Evolutionary conservation across 2,797 vertebrate species (phyloP).

Genomic region (Pygocentrus nattereri): DNA sequence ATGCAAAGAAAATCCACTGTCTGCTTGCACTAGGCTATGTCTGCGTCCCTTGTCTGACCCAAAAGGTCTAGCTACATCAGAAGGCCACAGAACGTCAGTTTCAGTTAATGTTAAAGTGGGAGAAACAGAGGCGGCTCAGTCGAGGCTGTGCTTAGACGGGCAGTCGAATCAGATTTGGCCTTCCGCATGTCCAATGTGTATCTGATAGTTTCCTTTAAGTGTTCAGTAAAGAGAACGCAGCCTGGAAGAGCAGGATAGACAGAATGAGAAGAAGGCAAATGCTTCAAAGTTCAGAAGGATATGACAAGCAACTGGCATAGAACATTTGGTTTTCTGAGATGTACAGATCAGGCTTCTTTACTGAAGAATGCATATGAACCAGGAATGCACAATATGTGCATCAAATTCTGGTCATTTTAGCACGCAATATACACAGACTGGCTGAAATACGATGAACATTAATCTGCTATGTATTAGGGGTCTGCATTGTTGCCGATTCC

Average conservation of each 20-base stretch:
- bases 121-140: background rate
- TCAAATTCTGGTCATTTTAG: no score
- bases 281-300: background rate
- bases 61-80: background rate
- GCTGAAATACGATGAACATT: no score
- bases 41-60: background rate
- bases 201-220: background rate
- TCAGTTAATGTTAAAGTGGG: background rate
- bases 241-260: slow-evolving; percentile 6
- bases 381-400: no score
- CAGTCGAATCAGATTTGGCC: background rate
- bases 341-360: no score
- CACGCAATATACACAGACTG: no score
- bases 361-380: no score
- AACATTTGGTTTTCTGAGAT: no score
- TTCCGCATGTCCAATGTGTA: background rate
- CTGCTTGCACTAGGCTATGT: background rate
- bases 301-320: background rate
- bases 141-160: background rate
- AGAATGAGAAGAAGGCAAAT: slow-evolving; percentile 69
- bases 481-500: no score
- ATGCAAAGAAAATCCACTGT: background rate
- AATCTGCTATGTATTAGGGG: no score
- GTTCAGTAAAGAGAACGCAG: background rate
- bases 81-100: background rate